A percentile compares a stretch with the other conserved stretches of the same genome.
Conservation (phyloP, 2,888 invertebrate species). For the Drosophila neutralis region DNA sequence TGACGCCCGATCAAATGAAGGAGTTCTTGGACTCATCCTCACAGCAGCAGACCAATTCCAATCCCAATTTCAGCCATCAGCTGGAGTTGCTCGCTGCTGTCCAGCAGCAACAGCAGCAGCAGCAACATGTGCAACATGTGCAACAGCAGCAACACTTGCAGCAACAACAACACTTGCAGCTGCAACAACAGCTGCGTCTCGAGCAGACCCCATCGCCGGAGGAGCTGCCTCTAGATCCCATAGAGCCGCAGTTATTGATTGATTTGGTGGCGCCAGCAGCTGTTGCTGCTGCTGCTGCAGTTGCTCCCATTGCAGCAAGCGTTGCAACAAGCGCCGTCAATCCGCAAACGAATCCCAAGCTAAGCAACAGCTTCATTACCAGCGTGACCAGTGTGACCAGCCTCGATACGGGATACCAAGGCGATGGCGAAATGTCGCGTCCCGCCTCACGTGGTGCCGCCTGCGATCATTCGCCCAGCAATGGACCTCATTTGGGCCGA, state of each 20-base stretch:
- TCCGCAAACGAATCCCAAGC: conserved; percentile 85
- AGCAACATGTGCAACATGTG: not conserved
- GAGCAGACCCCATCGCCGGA: conserved; percentile 94
- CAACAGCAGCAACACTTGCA: conserved; percentile 67
- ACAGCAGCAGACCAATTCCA: conserved; percentile 37
- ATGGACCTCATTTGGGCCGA: conserved; percentile 84
- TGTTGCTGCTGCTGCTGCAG: conserved; percentile 16
- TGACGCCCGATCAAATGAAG: conserved; percentile 96
- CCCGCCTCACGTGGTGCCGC: conserved; percentile 92
- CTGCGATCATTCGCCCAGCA: conserved; percentile 90
- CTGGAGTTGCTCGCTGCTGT: conserved; percentile 83
- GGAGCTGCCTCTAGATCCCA: conserved; percentile 92
- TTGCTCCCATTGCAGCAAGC: not conserved
- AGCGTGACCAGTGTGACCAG: conserved; percentile 96
- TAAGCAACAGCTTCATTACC: conserved; percentile 91
- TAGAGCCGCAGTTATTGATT: conserved; percentile 85
- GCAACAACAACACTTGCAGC: conserved; percentile 11
- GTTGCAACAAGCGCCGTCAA: not conserved
- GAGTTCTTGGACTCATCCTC: conserved; percentile 87
- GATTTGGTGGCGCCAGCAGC: not conserved
- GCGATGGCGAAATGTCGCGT: conserved; percentile 95
- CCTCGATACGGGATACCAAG: conserved; percentile 97
- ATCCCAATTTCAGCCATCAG: conserved; percentile 80
- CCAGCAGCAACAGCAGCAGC: conserved; percentile 42
- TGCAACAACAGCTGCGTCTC: conserved; percentile 85